Evolutionary conservation across 2,888 invertebrate species (phyloP).

Genomic region (Patella caerulea): DNA sequence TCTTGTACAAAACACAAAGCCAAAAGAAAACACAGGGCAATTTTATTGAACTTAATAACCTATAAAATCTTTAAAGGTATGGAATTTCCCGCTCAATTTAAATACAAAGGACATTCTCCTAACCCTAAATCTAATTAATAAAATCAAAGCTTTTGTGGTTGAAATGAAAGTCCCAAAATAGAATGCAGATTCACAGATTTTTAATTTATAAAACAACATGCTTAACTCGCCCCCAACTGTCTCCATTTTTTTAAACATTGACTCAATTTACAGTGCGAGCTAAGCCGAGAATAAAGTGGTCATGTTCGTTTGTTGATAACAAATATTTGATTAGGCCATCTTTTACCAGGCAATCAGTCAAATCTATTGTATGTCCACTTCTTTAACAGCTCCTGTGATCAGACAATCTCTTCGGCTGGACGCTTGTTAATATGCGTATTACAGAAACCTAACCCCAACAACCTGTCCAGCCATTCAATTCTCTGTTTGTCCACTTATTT

Average conservation of each 20-base stretch:
- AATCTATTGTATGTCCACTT: slow-evolving; percentile 3
- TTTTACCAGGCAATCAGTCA: background rate
- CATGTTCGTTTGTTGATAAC: slow-evolving; percentile 7
- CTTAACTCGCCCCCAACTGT: too few relatives aligned
- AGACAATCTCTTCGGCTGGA: background rate
- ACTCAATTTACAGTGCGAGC: background rate
- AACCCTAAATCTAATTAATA: too few relatives aligned
- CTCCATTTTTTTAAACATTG: background rate
- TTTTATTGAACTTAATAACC: too few relatives aligned
- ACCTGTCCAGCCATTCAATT: background rate
- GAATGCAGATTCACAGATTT: too few relatives aligned
- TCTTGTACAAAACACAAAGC: too few relatives aligned
- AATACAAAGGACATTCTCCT: too few relatives aligned
- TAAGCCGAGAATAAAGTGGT: background rate
- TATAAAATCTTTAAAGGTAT: too few relatives aligned
- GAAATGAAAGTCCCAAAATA: too few relatives aligned
- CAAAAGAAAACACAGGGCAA: too few relatives aligned
- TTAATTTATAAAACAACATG: too few relatives aligned
- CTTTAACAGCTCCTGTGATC: background rate
- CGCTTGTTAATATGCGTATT: background rate
- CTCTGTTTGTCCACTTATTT: slow-evolving; percentile 3
- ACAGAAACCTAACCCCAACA: slow-evolving; percentile 9
- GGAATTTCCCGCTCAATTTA: too few relatives aligned
- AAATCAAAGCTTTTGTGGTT: too few relatives aligned
- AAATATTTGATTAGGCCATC: background rate